Evolutionary conservation across 2,797 vertebrate genomes (phyloP).

Genomic region (Erithacus rubecula): DNA sequence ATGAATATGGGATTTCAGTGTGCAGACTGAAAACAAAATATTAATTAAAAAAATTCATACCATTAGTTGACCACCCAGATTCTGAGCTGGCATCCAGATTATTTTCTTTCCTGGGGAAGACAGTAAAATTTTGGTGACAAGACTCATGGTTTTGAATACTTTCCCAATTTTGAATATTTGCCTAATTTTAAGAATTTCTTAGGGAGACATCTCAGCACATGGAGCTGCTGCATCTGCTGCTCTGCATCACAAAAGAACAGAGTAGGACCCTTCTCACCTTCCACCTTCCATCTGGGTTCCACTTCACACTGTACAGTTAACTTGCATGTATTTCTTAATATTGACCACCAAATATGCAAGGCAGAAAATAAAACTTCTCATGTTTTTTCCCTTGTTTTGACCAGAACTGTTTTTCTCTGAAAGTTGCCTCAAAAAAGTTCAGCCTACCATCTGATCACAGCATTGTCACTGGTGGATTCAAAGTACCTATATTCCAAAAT

Average conservation of each 20-base stretch:
- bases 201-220: not conserved
- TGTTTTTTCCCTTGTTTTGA: not conserved
- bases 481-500: not conserved
- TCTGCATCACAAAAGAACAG: fast-evolving
- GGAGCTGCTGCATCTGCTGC: not conserved
- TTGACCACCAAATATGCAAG: not conserved
- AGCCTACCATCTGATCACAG: not conserved
- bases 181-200: not conserved
- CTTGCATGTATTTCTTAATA: not conserved
- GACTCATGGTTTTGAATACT: not conserved
- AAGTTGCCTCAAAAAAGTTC: not conserved
- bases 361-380: not conserved
- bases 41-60: not conserved
- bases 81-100: not conserved
- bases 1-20: not conserved
- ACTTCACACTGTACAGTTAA: not conserved
- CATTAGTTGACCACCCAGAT: fast-evolving
- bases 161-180: not conserved
- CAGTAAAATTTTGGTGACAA: not conserved
- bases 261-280: not conserved
- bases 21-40: not conserved
- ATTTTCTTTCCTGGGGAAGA: not conserved
- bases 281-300: not conserved
- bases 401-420: not conserved
- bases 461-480: not conserved